Conservation (phyloP, 2,113 vertebrate genomes). For the Gymnorhina tibicen region DNA sequence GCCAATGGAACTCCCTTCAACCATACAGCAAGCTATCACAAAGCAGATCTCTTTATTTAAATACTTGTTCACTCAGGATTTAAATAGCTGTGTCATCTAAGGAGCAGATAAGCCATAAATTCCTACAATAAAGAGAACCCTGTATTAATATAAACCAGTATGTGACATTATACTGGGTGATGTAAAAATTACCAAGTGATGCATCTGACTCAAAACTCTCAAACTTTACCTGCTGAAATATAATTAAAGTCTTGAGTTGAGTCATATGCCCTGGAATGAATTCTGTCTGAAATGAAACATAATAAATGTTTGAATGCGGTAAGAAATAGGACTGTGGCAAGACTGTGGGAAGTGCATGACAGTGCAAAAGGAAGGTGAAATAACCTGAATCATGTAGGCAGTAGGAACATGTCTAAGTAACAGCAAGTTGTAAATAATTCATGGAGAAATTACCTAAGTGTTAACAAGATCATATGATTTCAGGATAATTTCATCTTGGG, state of each 20-base stretch:
- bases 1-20: not conserved
- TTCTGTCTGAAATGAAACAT: not conserved
- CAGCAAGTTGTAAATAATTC: conserved; percentile 21
- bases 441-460: not conserved
- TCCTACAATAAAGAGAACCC: not conserved
- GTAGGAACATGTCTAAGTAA: not conserved
- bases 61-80: not conserved
- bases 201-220: not conserved
- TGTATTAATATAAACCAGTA: not conserved
- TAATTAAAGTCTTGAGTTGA: not conserved
- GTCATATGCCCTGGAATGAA: not conserved
- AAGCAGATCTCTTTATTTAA: not conserved
- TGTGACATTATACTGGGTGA: not conserved
- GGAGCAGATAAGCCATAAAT: not conserved
- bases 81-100: not conserved
- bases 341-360: not conserved
- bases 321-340: not conserved
- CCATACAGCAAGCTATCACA: not conserved
- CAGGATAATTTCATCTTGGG: not conserved
- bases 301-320: not conserved
- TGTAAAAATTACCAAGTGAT: not conserved
- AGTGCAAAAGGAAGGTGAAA: not conserved
- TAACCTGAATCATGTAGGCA: not conserved
- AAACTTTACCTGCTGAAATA: not conserved
- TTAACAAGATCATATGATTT: not conserved